Base-by-base conservation (phyloP, 2,113 vertebrate genomes). In the Coryphaenoides rupestris region DNA sequence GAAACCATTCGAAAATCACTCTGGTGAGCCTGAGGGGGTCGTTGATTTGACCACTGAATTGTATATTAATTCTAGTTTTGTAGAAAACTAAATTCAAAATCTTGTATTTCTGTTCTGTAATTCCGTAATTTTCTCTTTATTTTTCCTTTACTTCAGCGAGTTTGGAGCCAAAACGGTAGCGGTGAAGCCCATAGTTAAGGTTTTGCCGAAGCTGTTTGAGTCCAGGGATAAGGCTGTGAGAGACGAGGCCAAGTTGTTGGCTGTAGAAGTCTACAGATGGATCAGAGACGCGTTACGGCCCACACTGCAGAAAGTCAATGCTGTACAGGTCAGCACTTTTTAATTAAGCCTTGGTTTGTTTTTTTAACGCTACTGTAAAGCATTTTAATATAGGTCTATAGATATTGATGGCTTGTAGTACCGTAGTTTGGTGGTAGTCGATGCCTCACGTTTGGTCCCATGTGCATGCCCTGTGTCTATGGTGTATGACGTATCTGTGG, bases 131-230 rank as follows among this genome's bases (percentile, higher is more conserved):
- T 14, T 7, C 21, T 10, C 24, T 60, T 45, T 24, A 40, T 40
- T 16, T 50, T 14, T 50, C 5, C 40, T 50, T 19, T 2, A 4
- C 63, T 62, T 12, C 54, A 96, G 94, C 89, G 94, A 96, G 87
- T 96, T 94, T 89, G 94, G 94, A 86, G 94, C 93, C 57, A 96
- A 95, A 89, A 95, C 95, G 60, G 86, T 93, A 56, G 88, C 89
- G 6, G 85, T 96, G 71, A 96, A 96, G 88, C 94, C 94, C 88
- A 90, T 96, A 65, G 93, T 95, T 67, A 96, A 95, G 89, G 89
- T 93, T 19, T 90, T 96, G 92, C 93, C 93, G 91, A 95, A 95
- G 87, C 90, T 93, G 21, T 95, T 96, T 85, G 94, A 95, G 78
- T 96, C 94, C 80, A 92, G 94, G 77, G 94, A 96, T 67, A 96